Evolutionary conservation across 2,888 invertebrate genomes (phyloP).

Genomic region (Quadroppia sp.): DNA sequence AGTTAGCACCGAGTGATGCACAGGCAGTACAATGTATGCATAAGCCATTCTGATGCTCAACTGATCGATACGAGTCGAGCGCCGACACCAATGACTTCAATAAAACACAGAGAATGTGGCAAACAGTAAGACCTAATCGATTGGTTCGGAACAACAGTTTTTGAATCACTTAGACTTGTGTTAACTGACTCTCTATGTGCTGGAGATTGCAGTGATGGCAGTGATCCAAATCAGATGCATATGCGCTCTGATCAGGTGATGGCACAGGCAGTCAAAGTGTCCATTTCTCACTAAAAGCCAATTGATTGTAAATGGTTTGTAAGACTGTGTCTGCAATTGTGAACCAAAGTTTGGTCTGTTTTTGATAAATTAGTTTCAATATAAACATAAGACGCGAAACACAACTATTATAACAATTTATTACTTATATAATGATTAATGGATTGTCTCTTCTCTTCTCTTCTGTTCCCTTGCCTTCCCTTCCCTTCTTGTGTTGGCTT

Average conservation of each 20-base stretch:
- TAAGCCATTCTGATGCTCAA: not conserved
- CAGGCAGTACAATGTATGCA: not conserved
- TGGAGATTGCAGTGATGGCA: not conserved
- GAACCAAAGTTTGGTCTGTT: not conserved
- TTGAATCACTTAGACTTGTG: not conserved
- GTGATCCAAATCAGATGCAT: constrained; percentile 16
- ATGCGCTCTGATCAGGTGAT: not conserved
- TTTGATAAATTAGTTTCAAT: constrained; percentile 27
- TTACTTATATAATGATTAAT: constrained; percentile 34
- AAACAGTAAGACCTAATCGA: constrained; percentile 27
- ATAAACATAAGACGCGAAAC: constrained; percentile 24
- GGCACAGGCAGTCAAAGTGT: constrained; percentile 14
- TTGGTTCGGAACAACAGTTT: constrained; percentile 16
- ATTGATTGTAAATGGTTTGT: not conserved
- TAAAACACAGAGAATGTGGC: not conserved
- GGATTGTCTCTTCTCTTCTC: not conserved
- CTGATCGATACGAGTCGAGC: constrained; percentile 22
- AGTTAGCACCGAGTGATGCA: not conserved
- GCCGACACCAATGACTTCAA: not conserved
- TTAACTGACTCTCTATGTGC: constrained; percentile 1
- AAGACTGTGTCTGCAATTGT: not conserved
- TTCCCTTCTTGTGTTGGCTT: constrained; percentile 13
- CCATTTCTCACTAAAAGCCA: constrained; percentile 16
- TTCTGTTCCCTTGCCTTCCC: no score
- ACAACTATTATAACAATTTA: constrained; percentile 29